These are phyloP conservation scores for Diprion similis DNA, from an alignment of 1,140 invertebrate genomes.

Conservation along the genomic window DNA sequence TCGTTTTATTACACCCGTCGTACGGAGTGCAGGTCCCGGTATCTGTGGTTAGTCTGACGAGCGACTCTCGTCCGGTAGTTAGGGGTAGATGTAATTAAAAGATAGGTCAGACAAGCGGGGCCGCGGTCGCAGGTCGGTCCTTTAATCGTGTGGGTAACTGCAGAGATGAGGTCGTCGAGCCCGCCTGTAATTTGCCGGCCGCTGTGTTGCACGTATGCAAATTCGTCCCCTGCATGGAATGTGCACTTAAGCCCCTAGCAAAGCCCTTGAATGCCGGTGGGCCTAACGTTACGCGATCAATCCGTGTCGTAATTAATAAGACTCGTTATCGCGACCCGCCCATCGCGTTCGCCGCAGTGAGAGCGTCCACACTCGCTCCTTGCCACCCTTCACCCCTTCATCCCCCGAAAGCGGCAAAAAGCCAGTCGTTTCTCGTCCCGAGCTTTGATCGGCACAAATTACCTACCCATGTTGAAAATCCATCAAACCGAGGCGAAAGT, in stretches of 20 bases:
- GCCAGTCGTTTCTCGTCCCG: too few species aligned
- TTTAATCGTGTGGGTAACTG: not conserved
- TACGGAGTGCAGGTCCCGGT: not conserved
- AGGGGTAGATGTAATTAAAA: conserved; percentile 6
- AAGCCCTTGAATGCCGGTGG: not conserved
- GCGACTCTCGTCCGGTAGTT: not conserved
- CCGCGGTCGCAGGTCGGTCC: not conserved
- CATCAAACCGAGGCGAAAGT: too few species aligned
- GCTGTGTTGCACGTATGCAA: not conserved
- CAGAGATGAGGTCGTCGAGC: not conserved
- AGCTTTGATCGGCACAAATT: too few species aligned
- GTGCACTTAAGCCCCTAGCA: not conserved
- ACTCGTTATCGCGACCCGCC: not conserved
- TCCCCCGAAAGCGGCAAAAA: too few species aligned
- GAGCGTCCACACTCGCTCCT: too few species aligned
- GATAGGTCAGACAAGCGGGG: not conserved
- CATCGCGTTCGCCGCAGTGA: not conserved
- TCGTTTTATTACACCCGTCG: too few species aligned
- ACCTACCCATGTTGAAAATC: too few species aligned
- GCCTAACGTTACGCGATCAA: conserved; percentile 2
- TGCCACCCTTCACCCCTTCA: too few species aligned
- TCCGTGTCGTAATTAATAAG: conserved; percentile 7
- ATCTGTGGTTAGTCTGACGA: not conserved
- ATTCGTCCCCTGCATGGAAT: not conserved
- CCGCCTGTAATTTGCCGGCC: conserved; percentile 3